Evolutionary conservation across 2,888 invertebrate genomes (phyloP), one percentile per base, ranked within the genome.

Genomic region (Drosophila prolongata): DNA sequence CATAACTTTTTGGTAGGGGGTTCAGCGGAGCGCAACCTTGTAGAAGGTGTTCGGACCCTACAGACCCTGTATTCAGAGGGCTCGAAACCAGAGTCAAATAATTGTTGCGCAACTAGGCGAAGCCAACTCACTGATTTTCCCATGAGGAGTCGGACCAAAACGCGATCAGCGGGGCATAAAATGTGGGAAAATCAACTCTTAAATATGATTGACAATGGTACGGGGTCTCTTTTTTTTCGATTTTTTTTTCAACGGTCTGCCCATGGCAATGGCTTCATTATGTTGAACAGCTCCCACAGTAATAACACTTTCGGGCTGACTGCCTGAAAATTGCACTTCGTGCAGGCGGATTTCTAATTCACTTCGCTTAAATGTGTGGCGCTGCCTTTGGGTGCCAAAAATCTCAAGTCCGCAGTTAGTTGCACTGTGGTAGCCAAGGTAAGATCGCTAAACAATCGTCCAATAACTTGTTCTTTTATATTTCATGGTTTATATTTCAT

Each of bases 281-380:
- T 53, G 40, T 35, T 43, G 47, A 50, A 68, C 74, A 71, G 88
- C 87, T 85, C 77, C 80, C 84, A 88, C 84, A 61, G 54, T 55
- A 82, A 87, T 69, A 66, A 58, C 10, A 49, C 64, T 47, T 47
- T 68, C 38, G 44, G 49, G 43, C 46, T 58, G 59, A 40, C 55
- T 60, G 65, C 49, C 54, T 74, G 67, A 67, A 89, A 87, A 82
- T 89, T 89, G 89, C 76, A 75, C 73, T 87, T 89, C 89, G 89
- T 87, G 88, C 79, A 74, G 75, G 71, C 75, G 69, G 67, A 72
- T 68, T 71, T 74, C 59, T 61, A 82, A 78, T 78, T 72, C 75
- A 76, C 72, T 76, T 80, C 64, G 76, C 60, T 71, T 61, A 76
- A 78, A 78, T 76, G 66, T 74, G 73, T 65, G 75, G 64, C 68